A percentile compares a stretch with the other conserved stretches of the same genome.
Evolutionary conservation across 2,113 vertebrate species (phyloP).

Genomic region (Leptodactylus fuscus): DNA sequence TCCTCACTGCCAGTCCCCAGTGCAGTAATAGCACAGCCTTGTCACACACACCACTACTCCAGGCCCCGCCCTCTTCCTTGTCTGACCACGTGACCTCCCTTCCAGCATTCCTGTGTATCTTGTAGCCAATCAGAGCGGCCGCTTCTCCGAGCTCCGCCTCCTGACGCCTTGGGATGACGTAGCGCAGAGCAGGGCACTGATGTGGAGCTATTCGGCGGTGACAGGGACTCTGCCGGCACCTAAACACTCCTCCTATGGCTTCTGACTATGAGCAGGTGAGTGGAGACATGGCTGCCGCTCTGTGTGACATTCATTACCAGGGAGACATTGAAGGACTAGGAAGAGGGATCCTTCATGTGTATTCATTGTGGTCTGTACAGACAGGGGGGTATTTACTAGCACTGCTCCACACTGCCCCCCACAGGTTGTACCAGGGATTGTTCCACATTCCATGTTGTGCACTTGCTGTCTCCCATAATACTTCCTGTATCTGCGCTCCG

Average conservation of each 20-base stretch:
- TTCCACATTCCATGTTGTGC: no score
- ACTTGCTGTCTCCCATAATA: no score
- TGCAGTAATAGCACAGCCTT: no score
- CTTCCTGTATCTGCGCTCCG: no score
- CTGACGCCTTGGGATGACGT: neutral
- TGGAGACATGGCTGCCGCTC: neutral
- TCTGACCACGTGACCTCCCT: neutral
- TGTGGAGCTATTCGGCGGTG: neutral
- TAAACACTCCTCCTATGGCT: neutral
- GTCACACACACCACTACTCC: no score
- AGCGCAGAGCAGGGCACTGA: neutral
- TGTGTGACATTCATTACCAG: neutral
- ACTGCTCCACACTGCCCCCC: neutral
- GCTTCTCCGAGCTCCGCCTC: neutral
- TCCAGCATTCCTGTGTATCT: neutral
- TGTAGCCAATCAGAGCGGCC: neutral
- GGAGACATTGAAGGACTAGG: no score
- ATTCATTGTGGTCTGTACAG: no score
- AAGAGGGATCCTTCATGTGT: no score
- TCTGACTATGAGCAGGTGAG: slow-evolving; percentile 1
- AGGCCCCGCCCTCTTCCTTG: neutral
- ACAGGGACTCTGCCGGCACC: neutral
- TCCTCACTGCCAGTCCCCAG: no score
- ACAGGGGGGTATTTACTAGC: no score
- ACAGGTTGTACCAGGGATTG: neutral